A percentile compares a stretch with the other conserved stretches of the same genome.
These are phyloP conservation scores for Astropecten irregularis DNA, from an alignment of 53 echinoderm and acorn worm genomes.

Conservation along the genomic window DNA sequence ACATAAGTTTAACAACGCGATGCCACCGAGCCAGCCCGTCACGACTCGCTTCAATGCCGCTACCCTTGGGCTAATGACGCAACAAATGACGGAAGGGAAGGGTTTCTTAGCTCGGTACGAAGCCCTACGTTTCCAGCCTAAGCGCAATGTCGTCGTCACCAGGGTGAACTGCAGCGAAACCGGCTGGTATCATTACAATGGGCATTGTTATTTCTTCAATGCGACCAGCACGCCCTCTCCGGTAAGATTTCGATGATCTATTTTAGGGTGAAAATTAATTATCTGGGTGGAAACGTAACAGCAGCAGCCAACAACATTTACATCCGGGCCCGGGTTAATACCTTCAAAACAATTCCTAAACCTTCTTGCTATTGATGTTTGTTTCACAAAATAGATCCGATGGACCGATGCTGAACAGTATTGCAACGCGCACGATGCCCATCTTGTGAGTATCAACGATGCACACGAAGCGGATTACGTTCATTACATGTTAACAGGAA, in stretches of 20 bases:
- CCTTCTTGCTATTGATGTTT: no score
- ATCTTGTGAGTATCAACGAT: conserved; percentile 41
- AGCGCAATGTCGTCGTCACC: neutral
- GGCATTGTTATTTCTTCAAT: conserved; percentile 4
- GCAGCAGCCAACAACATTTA: no score
- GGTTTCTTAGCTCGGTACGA: neutral
- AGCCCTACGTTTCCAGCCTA: neutral
- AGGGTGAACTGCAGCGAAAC: neutral
- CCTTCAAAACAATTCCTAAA: no score
- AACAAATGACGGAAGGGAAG: neutral
- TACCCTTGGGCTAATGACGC: neutral
- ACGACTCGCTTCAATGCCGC: neutral
- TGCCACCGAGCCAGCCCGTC: neutral
- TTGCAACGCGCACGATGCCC: neutral
- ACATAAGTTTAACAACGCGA: neutral
- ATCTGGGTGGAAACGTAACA: no score
- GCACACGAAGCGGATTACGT: conserved; percentile 31
- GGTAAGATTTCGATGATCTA: no score
- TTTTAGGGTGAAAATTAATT: no score
- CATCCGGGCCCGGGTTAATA: no score
- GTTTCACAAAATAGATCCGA: no score
- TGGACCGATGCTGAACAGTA: neutral
- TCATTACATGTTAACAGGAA: conserved; percentile 42
- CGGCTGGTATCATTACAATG: neutral
- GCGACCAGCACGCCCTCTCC: no score